A percentile compares a stretch with the other conserved stretches of the same genome.
Evolutionary conservation across 2,888 invertebrate genomes (phyloP).

Genomic region (Eupithecia exiguata): DNA sequence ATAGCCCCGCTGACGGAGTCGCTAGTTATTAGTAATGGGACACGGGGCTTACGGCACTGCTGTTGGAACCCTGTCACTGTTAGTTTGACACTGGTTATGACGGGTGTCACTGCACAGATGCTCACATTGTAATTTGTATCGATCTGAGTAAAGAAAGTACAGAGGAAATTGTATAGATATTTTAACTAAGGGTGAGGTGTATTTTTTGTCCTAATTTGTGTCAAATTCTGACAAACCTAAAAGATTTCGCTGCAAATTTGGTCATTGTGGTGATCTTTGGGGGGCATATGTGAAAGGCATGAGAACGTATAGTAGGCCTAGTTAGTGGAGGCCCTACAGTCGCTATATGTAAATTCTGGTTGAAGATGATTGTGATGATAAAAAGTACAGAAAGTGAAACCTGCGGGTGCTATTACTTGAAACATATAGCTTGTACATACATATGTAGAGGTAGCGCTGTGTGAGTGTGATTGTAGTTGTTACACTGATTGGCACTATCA

Average conservation of each 20-base stretch:
- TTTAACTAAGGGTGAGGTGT: not conserved
- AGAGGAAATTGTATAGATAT: not conserved
- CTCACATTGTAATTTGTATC: not conserved
- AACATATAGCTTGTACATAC: not conserved
- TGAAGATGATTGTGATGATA: not conserved
- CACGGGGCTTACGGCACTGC: not conserved
- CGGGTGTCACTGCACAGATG: not conserved
- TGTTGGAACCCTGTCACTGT: conserved; percentile 7
- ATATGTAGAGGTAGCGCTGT: not conserved
- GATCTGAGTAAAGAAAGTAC: not conserved
- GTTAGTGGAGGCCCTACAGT: too few relatives aligned
- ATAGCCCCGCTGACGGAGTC: conserved; percentile 39
- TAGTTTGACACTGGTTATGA: not conserved
- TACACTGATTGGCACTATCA: not conserved
- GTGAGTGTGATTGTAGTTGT: not conserved
- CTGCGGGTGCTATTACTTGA: not conserved
- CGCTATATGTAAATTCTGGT: too few relatives aligned
- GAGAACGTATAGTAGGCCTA: not conserved
- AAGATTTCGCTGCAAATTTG: not conserved
- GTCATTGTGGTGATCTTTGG: not conserved
- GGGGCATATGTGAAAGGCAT: not conserved
- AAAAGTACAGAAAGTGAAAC: too few relatives aligned
- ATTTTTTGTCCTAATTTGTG: not conserved
- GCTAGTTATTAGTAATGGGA: conserved; percentile 33
- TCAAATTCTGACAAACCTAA: not conserved